Percentiles rank a stretch among this genome's conserved stretches.
Evolutionary conservation across 2,888 invertebrate species (phyloP).

Genomic region (Bombylius major): DNA sequence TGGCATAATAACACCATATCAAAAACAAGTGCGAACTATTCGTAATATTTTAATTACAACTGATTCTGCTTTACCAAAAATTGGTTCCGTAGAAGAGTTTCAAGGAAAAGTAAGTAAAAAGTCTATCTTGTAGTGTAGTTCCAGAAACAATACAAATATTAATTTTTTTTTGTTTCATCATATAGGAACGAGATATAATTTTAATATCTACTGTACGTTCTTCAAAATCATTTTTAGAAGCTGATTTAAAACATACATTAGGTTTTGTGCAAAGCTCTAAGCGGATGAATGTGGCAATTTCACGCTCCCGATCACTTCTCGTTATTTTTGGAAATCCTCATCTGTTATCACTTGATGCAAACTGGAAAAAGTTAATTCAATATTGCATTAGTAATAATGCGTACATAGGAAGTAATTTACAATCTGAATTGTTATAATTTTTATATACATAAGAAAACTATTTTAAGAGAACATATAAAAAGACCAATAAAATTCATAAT

Average conservation of each 20-base stretch:
- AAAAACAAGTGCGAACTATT: slow-evolving; percentile 61
- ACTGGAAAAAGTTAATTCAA: slow-evolving; percentile 54
- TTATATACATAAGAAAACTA: no score
- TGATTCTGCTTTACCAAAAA: slow-evolving; percentile 43
- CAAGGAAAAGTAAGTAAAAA: slow-evolving; percentile 59
- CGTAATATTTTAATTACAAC: slow-evolving; percentile 36
- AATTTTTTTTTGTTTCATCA: not conserved
- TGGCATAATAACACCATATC: slow-evolving; percentile 86
- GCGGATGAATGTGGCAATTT: slow-evolving; percentile 80
- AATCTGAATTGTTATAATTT: slow-evolving; percentile 17
- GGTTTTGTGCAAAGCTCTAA: slow-evolving; percentile 65
- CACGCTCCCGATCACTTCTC: slow-evolving; percentile 60
- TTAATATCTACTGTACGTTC: slow-evolving; percentile 60
- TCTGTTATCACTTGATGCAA: slow-evolving; percentile 48
- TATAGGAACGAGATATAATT: slow-evolving; percentile 42
- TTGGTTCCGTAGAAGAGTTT: slow-evolving; percentile 76
- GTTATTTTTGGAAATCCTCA: slow-evolving; percentile 77
- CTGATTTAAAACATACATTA: slow-evolving; percentile 43
- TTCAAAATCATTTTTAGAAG: slow-evolving; percentile 29
- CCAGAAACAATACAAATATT: not conserved
- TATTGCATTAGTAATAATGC: slow-evolving; percentile 50
- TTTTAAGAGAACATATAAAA: no score
- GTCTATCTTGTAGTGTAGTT: not conserved
- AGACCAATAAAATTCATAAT: no score
- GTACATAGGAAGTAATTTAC: slow-evolving; percentile 58